Percentiles rank a stretch among this genome's conserved stretches.
phyloP scores from a whole-genome alignment of 2,113 vertebrate genomes.

The Chaenocephalus aceratus region DNA sequence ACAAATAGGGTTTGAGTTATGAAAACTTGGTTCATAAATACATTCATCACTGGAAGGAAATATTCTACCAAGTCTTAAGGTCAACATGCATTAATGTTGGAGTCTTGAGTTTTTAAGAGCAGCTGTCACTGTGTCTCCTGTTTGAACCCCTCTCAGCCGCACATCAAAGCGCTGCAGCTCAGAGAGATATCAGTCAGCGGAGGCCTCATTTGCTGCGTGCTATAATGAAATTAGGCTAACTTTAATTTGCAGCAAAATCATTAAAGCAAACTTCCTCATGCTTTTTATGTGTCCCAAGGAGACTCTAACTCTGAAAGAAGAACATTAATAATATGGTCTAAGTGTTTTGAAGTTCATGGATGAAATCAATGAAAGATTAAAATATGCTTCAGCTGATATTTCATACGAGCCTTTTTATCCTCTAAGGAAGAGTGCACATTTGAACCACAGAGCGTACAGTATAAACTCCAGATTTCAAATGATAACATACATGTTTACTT shows the following conservation, averaged over 20 bases:
- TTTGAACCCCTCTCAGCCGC: constrained; percentile 16
- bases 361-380: constrained; percentile 1
- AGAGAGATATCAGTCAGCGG: constrained; percentile 46
- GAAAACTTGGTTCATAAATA: neutral
- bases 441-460: too few species aligned
- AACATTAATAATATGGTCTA: constrained; percentile 14
- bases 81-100: constrained; percentile 14
- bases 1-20: neutral
- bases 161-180: constrained; percentile 58
- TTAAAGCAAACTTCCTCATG: constrained; percentile 50
- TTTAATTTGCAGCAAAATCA: constrained; percentile 48
- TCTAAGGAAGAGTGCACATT: neutral
- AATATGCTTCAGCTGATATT: neutral
- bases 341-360: neutral
- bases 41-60: neutral
- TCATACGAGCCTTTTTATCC: neutral
- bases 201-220: constrained; percentile 56
- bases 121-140: constrained; percentile 43
- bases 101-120: constrained; percentile 31
- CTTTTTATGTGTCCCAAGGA: constrained; percentile 27
- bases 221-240: constrained; percentile 48
- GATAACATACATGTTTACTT: neutral
- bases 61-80: neutral
- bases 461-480: neutral
- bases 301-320: constrained; percentile 2